Conservation (phyloP, 2,797 vertebrate genomes). For the Pseudochaenichthys georgianus region DNA sequence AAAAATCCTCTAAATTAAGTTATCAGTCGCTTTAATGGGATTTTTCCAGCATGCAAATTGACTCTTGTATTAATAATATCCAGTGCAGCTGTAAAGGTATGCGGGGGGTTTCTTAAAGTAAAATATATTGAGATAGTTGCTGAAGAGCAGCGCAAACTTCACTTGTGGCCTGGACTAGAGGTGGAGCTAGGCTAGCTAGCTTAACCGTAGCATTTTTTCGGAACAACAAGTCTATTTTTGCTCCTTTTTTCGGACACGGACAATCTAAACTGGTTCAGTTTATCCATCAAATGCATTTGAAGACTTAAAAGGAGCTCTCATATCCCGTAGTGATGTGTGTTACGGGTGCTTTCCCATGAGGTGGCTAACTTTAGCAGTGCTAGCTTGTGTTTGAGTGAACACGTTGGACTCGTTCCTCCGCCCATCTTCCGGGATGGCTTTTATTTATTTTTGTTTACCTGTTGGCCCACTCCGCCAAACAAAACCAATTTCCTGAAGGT, state of each 20-base stretch:
- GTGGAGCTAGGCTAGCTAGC: constrained; percentile 46
- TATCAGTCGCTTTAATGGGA: neutral
- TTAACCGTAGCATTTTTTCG: constrained; percentile 36
- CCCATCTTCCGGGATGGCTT: constrained; percentile 83
- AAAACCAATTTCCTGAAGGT: constrained; percentile 71
- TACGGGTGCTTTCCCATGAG: constrained; percentile 22
- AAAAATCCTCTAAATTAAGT: constrained; percentile 39
- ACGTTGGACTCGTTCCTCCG: constrained; percentile 81
- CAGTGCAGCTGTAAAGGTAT: neutral
- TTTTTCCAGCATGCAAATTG: constrained; percentile 17
- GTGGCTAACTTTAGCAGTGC: constrained; percentile 61
- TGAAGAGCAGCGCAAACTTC: constrained; percentile 65
- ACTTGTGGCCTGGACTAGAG: constrained; percentile 68
- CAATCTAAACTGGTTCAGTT: neutral
- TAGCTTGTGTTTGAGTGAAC: constrained; percentile 76
- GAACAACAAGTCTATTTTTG: constrained; percentile 11
- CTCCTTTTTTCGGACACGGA: neutral
- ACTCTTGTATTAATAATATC: neutral
- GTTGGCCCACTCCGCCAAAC: constrained; percentile 67
- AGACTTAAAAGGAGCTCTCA: neutral
- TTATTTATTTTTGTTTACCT: constrained; percentile 82
- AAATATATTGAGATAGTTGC: constrained; percentile 17
- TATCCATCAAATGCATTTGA: neutral
- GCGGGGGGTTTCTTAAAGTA: constrained; percentile 7
- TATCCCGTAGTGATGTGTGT: neutral